phyloP scores from a whole-genome alignment of 2,888 invertebrate genomes.

The Galerucella nymphaeae region DNA sequence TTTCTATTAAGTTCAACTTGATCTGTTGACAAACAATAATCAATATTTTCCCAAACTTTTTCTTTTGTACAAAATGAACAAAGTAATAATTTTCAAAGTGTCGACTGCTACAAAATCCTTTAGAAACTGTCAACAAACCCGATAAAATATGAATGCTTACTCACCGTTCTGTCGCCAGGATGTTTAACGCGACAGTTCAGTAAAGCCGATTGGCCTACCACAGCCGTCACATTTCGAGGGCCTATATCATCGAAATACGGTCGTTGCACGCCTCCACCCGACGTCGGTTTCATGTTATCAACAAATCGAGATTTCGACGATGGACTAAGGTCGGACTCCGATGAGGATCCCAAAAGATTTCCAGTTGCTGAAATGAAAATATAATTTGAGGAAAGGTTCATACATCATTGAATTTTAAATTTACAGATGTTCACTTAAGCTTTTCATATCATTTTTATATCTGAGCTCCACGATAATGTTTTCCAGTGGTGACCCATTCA shows the following conservation, averaged over 20 bases:
- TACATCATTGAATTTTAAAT: background rate
- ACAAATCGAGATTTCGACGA: conserved; percentile 47
- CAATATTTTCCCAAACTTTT: background rate
- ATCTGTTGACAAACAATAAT: background rate
- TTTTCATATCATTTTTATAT: no score
- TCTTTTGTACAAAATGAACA: background rate
- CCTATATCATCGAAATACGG: conserved; percentile 89
- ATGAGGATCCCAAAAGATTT: conserved; percentile 39
- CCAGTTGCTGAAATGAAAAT: conserved; percentile 46
- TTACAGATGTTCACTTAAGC: no score
- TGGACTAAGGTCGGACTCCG: conserved; percentile 30
- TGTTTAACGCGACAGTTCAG: conserved; percentile 87
- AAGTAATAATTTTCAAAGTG: background rate
- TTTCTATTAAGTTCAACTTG: background rate
- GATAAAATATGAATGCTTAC: conserved; percentile 54
- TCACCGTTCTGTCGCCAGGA: conserved; percentile 87
- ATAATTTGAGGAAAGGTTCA: background rate
- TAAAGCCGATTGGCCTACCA: conserved; percentile 84
- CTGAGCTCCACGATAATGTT: no score
- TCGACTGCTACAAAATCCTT: conserved; percentile 1
- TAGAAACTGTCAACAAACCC: background rate
- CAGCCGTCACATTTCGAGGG: conserved; percentile 83
- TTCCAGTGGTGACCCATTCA: no score
- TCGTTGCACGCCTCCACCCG: conserved; percentile 64
- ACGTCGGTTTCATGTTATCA: conserved; percentile 46